A percentile compares a stretch with the other conserved stretches of the same genome.
Conservation (phyloP, 2,113 vertebrate species). For the Rhadina sibilatrix region DNA sequence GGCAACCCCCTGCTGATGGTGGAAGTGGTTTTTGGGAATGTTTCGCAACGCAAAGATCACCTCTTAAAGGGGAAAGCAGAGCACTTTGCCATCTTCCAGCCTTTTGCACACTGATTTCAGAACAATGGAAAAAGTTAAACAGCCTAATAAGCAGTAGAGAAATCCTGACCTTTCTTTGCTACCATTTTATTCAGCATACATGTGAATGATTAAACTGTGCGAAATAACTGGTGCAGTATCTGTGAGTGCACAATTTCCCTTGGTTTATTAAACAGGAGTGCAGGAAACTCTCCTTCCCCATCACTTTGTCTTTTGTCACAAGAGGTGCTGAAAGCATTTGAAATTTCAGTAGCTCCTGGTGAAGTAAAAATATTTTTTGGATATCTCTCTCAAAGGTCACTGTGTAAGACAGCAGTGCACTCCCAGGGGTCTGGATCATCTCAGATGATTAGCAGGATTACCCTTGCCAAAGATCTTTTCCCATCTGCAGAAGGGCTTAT, state of each 20-base stretch:
- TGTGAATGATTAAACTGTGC: not conserved
- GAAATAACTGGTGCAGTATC: not conserved
- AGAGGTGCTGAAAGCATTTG: not conserved
- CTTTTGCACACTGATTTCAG: not conserved
- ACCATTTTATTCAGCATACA: not conserved
- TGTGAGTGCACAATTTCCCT: not conserved
- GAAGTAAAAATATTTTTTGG: not conserved
- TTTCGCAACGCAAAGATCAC: slow-evolving; percentile 59
- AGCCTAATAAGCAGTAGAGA: not conserved
- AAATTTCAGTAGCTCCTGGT: not conserved
- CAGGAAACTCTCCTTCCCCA: not conserved
- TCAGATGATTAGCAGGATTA: not conserved
- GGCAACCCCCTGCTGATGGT: slow-evolving; percentile 71
- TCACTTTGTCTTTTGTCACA: not conserved
- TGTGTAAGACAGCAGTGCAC: not conserved
- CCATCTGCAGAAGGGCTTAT: not conserved
- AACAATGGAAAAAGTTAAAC: not conserved
- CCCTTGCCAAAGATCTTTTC: not conserved
- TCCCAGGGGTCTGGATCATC: not conserved
- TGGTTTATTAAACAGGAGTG: not conserved
- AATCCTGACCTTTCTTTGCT: not conserved
- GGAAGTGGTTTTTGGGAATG: slow-evolving; percentile 59
- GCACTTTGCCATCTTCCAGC: not conserved
- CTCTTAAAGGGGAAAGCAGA: slow-evolving; percentile 36
- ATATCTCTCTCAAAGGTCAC: not conserved